These are phyloP conservation scores for Myrmecobius fasciatus DNA, from an alignment of 2,113 vertebrate genomes.

Conservation along the genomic window DNA sequence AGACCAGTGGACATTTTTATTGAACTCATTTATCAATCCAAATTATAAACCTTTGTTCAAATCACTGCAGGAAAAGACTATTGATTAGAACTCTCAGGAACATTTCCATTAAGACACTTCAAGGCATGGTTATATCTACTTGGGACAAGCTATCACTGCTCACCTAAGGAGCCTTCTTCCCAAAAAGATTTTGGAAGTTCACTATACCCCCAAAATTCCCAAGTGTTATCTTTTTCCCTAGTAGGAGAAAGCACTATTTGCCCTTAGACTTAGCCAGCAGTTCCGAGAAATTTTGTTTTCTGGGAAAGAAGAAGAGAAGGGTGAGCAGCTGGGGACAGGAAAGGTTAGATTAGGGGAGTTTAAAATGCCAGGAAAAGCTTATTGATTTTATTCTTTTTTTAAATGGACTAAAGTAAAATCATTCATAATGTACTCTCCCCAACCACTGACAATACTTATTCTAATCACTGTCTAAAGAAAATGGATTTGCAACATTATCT, in stretches of 20 bases:
- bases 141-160: neutral
- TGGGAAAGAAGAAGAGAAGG: slow-evolving; percentile 44
- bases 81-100: neutral
- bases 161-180: slow-evolving; percentile 14
- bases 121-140: neutral
- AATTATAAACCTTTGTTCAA: neutral
- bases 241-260: slow-evolving; percentile 23
- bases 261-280: slow-evolving; percentile 28
- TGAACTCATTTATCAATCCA: neutral
- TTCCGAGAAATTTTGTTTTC: slow-evolving; percentile 49
- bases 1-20: neutral
- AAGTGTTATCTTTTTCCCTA: slow-evolving; percentile 3
- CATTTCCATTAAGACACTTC: neutral
- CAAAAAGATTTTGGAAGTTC: neutral
- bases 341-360: slow-evolving; percentile 55
- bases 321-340: slow-evolving; percentile 6
- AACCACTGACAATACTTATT: slow-evolving; percentile 65
- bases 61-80: neutral
- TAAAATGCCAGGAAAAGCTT: slow-evolving; percentile 65
- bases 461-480: slow-evolving; percentile 70
- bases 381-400: slow-evolving; percentile 65
- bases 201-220: slow-evolving; percentile 28
- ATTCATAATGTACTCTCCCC: slow-evolving; percentile 65
- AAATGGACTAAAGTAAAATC: slow-evolving; percentile 58
- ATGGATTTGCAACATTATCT: slow-evolving; percentile 59